These are phyloP conservation scores for Tragelaphus imberbis DNA, from an alignment of 2,113 vertebrate genomes.

Conservation along the genomic window DNA sequence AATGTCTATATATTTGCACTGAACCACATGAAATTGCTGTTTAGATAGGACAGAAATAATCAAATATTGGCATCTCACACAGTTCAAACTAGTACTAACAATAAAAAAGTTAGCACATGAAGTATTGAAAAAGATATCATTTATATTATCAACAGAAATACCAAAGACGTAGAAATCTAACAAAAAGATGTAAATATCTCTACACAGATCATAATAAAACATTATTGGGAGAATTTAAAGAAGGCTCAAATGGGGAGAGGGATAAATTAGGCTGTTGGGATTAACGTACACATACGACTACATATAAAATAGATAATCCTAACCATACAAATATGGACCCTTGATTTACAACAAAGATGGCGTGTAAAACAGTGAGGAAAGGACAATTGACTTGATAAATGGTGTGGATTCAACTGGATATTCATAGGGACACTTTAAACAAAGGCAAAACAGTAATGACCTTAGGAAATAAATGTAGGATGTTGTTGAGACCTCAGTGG, in stretches of 20 bases:
- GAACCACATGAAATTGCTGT: neutral
- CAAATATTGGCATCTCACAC: neutral
- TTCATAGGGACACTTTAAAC: neutral
- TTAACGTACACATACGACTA: neutral
- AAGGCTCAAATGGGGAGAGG: neutral
- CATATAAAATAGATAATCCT: neutral
- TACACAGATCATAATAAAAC: neutral
- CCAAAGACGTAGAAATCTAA: neutral
- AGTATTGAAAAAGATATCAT: neutral
- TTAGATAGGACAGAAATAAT: neutral
- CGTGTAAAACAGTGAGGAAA: accelerated
- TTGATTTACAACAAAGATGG: neutral
- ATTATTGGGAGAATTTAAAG: neutral
- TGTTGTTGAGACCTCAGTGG: accelerated
- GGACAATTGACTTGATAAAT: neutral
- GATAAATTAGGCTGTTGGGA: neutral
- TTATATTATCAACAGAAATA: neutral
- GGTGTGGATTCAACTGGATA: neutral
- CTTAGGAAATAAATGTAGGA: accelerated
- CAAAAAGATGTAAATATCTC: neutral
- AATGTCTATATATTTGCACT: neutral
- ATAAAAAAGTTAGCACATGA: neutral
- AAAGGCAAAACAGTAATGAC: neutral
- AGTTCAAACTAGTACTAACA: neutral
- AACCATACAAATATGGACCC: neutral